Evolutionary conservation across 2,888 invertebrate species (phyloP).

Genomic region (Hydroisotoma schaefferi): DNA sequence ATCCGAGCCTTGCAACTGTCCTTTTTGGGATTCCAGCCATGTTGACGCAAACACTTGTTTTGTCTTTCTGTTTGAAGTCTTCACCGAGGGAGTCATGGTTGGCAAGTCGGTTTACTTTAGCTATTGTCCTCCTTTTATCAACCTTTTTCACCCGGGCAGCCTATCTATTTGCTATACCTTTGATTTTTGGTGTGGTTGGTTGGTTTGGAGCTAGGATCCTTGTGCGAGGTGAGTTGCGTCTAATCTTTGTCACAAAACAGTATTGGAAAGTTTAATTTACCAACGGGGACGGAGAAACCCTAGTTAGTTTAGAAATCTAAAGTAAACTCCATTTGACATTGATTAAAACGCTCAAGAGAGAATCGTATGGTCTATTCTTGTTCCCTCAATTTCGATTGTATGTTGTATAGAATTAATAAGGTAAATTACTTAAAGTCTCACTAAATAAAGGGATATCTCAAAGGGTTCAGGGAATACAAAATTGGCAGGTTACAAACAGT

Average conservation of each 20-base stretch:
- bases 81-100: conserved; percentile 41
- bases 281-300: background rate
- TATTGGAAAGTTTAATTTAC: background rate
- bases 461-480: too few relatives aligned
- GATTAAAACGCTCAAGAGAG: too few relatives aligned
- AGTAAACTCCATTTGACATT: too few relatives aligned
- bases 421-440: too few relatives aligned
- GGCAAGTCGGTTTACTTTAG: conserved; percentile 37
- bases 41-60: conserved; percentile 35
- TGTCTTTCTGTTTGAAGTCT: conserved; percentile 23
- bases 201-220: conserved; percentile 34
- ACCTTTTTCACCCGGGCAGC: conserved; percentile 42
- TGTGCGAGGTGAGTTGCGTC: conserved; percentile 30
- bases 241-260: too few relatives aligned
- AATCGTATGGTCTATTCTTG: too few relatives aligned
- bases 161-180: conserved; percentile 36
- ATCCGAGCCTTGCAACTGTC: conserved; percentile 38
- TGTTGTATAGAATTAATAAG: too few relatives aligned
- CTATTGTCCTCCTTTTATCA: conserved; percentile 32
- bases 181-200: conserved; percentile 38
- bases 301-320: too few relatives aligned
- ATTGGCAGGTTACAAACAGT: too few relatives aligned
- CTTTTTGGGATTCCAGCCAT: conserved; percentile 45
- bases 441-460: too few relatives aligned
- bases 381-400: too few relatives aligned